Base-by-base conservation (phyloP, 2,888 invertebrate species). In the Eulithis prunata region DNA sequence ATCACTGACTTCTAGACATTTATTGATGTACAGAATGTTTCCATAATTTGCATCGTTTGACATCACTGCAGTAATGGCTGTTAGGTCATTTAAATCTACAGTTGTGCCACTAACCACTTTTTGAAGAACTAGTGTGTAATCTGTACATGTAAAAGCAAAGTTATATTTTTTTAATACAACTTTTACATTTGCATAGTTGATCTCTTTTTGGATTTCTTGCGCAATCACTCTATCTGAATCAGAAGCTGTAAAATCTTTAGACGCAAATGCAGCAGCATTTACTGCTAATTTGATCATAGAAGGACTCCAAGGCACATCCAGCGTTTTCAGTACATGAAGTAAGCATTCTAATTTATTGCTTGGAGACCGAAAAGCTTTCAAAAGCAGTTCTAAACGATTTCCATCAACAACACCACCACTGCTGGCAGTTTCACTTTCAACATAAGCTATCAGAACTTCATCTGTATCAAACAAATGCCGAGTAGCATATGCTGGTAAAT, bases 81-180 rank as follows among this genome's bases (percentile, higher is more conserved):
- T 87, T 57, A 93, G 77, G 74, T 93, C 93, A 70, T 84, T 76
- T 65, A 91, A 75, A 75, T 91, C 85, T 54, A 91, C 83, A 52
- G 71, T 69, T 59, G 85, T 46, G 21, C 78, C 74, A 72, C 81
- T 83, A 21, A 89, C 79, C 71, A 93, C 78, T 79, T 90, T 93
- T 71, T 91, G 87, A 46, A 93, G 79, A 36, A 93, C 87, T 66
- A 88, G 73, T 70, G 76, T 82, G 63, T 90, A 92, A 76, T 92
- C 90, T 52, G 83, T 88, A 73, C 86, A 90, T 63, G 82, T 82
- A 69, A 88, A 74, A 47, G 91, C 87, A 77, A 90, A 90, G 75
- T 92, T 91, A 75, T 93, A 90, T 78, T 93, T 93, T 73, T 91
- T 93, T 53, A 93, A 78, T 55, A 92, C 81, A 5, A 93, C 89